A percentile compares a stretch with the other conserved stretches of the same genome.
phyloP scores from a whole-genome alignment of 1,140 invertebrate genomes.

The Polyergus mexicanus region DNA sequence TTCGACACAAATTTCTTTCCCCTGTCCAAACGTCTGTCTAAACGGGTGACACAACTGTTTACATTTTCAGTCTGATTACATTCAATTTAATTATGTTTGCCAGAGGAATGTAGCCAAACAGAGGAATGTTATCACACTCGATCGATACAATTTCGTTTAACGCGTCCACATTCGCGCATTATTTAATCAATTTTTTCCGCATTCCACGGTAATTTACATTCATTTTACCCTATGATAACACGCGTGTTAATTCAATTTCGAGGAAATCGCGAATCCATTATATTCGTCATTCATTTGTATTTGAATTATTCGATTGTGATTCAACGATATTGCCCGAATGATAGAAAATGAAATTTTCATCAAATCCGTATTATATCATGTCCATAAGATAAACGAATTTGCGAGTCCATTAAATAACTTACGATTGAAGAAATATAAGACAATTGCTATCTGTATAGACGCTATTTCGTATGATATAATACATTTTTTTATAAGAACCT shows the following conservation, averaged over 20 bases:
- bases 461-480: not conserved
- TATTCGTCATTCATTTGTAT: not conserved
- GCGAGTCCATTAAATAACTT: not conserved
- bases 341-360: not conserved
- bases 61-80: slow-evolving; percentile 11
- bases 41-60: not conserved
- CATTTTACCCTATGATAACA: not conserved
- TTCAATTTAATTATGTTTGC: not conserved
- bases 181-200: slow-evolving; percentile 4
- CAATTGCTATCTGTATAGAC: not conserved
- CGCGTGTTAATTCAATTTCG: slow-evolving; percentile 17
- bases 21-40: not conserved
- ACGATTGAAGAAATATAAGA: not conserved
- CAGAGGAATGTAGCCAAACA: not conserved
- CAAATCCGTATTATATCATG: not conserved
- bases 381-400: not conserved
- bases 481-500: not conserved
- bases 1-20: not conserved
- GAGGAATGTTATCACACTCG: not conserved
- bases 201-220: not conserved
- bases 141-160: slow-evolving; percentile 13
- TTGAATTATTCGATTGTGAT: not conserved
- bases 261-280: not conserved
- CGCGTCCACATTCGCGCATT: not conserved
- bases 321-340: not conserved